These are phyloP conservation scores for Procambarus virginalis DNA, from an alignment of 1,140 invertebrate genomes.

Conservation along the genomic window DNA sequence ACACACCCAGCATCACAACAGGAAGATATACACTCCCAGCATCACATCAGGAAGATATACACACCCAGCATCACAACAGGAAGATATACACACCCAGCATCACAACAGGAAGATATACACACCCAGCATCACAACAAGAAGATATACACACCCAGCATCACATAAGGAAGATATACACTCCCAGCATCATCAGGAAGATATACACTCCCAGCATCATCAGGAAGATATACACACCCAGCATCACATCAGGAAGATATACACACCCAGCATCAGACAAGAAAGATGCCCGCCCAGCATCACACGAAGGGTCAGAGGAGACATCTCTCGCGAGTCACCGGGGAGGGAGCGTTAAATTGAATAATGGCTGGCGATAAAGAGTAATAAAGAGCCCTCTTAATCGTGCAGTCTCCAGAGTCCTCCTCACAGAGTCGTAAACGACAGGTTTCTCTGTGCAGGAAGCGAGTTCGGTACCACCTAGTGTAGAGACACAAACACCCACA, in stretches of 20 bases:
- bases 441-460: not conserved
- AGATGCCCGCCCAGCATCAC: no score
- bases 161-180: not conserved
- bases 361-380: not conserved
- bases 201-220: not conserved
- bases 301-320: not conserved
- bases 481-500: no score
- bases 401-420: not conserved
- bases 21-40: no score
- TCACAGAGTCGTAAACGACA: not conserved
- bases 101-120: no score
- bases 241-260: not conserved
- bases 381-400: not conserved
- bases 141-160: not conserved
- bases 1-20: no score
- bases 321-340: not conserved
- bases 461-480: not conserved
- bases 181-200: not conserved
- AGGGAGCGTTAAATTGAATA: not conserved
- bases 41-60: no score
- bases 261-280: not conserved
- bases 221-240: not conserved
- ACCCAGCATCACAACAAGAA: no score
- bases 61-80: no score
- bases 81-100: no score